Base-by-base conservation (phyloP, 2,797 vertebrate species). In the Mormyrus proboscirostris region DNA sequence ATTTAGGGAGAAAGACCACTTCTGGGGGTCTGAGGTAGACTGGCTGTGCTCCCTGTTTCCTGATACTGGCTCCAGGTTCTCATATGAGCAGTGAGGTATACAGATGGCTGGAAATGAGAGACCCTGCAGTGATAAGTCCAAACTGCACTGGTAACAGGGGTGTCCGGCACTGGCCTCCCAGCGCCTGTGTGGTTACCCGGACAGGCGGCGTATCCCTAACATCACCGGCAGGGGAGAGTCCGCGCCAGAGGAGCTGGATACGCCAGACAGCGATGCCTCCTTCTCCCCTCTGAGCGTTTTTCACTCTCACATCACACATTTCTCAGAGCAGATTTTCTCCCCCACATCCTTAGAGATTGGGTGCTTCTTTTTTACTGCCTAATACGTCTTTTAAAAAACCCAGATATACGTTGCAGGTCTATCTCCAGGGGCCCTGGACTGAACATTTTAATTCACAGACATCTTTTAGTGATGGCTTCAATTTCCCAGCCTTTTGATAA, bases 401-500 rank as follows among this genome's bases (percentile, higher is more conserved):
- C 95, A 96, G 97, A 97, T 97, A 94, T 95, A 97, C 96, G 96
- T 96, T 96, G 95, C 95, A 96, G 95, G 96, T 96, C 95, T 97
- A 97, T 97, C 96, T 97, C 96, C 94, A 94, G 82, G 73, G 95
- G 95, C 94, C 95, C 90, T 93, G 96, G 96, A 97, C 96, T 96
- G 96, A 95, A 96, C 96, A 96, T 96, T 96, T 97, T 97, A 97
- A 97, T 97, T 97, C 97, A 96, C 96, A 95, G 96, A 96, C 96
- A 97, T 95, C 95, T 96, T 96, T 97, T 96, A 97, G 96, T 97
- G 96, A 97, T 96, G 96, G 96, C 97, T 98, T 98, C 97, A 97
- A 98, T 98, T 98, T 97, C 96, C 93, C 6, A 93, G 96, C 96
- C 96, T 97, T 97, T 97, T 97, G 98, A 99, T 99, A 98, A 96